Percentiles rank a stretch among this genome's conserved stretches.
Conservation (phyloP, 2,113 vertebrate genomes). For the Halcyon malimbica region DNA sequence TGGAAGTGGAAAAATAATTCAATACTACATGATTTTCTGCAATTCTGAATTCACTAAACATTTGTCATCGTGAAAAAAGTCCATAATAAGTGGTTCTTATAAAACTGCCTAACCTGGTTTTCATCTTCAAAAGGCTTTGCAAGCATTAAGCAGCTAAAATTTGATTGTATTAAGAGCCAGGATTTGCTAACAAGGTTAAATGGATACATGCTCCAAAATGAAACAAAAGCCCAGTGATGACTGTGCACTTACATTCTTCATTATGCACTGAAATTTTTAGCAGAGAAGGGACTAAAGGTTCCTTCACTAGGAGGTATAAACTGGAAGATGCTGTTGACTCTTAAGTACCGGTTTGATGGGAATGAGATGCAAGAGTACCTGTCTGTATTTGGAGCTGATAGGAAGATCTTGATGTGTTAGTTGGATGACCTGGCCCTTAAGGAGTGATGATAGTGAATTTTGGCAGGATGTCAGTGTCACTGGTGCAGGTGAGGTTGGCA, state of each 20-base stretch:
- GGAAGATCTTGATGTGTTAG: not conserved
- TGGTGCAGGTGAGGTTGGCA: not conserved
- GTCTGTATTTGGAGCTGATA: fast-evolving
- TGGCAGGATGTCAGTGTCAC: not conserved
- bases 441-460: not conserved
- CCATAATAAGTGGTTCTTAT: not conserved
- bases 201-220: not conserved
- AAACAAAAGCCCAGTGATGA: not conserved
- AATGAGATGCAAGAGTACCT: not conserved
- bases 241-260: not conserved
- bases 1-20: slow-evolving; percentile 59
- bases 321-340: not conserved
- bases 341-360: not conserved
- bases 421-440: not conserved
- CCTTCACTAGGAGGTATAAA: not conserved
- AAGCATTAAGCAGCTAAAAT: not conserved
- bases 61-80: not conserved
- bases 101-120: not conserved
- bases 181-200: slow-evolving; percentile 2
- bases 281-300: not conserved
- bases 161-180: not conserved
- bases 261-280: fast-evolving
- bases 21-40: not conserved
- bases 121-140: not conserved
- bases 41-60: not conserved